Evolutionary conservation across 2,888 invertebrate genomes (phyloP).

Genomic region (Norana najaformis): DNA sequence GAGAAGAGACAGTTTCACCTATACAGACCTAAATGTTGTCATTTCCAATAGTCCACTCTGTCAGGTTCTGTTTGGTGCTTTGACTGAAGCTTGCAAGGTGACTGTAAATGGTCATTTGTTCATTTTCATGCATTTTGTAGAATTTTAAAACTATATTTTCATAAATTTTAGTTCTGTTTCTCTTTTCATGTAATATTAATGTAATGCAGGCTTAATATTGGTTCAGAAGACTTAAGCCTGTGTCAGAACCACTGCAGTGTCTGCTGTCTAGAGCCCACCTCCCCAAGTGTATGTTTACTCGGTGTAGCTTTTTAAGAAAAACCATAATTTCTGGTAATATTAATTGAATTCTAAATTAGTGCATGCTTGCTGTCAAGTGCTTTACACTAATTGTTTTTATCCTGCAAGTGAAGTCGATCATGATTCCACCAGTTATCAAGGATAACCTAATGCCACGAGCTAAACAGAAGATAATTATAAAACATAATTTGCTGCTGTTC

Average conservation of each 20-base stretch:
- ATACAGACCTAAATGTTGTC: slow-evolving; percentile 34
- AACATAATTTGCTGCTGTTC: neutral
- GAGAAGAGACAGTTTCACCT: slow-evolving; percentile 37
- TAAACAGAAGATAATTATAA: too few species aligned
- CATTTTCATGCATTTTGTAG: neutral
- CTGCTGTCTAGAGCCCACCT: neutral
- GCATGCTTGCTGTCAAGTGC: neutral
- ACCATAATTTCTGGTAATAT: neutral
- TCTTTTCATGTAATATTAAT: neutral
- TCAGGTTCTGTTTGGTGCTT: neutral
- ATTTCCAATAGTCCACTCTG: neutral
- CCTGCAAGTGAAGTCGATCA: neutral
- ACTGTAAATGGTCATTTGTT: neutral
- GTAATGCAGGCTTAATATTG: too few species aligned
- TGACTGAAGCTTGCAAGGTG: neutral
- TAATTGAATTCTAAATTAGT: neutral
- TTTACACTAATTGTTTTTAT: neutral
- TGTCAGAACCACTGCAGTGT: neutral
- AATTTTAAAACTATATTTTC: too few species aligned
- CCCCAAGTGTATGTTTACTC: neutral
- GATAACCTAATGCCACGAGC: neutral
- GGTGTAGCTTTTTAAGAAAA: neutral
- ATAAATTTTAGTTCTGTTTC: neutral
- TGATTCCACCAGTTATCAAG: neutral
- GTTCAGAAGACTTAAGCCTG: neutral